phyloP scores from a whole-genome alignment of 2,113 vertebrate species.

The Tragelaphus imberbis region DNA sequence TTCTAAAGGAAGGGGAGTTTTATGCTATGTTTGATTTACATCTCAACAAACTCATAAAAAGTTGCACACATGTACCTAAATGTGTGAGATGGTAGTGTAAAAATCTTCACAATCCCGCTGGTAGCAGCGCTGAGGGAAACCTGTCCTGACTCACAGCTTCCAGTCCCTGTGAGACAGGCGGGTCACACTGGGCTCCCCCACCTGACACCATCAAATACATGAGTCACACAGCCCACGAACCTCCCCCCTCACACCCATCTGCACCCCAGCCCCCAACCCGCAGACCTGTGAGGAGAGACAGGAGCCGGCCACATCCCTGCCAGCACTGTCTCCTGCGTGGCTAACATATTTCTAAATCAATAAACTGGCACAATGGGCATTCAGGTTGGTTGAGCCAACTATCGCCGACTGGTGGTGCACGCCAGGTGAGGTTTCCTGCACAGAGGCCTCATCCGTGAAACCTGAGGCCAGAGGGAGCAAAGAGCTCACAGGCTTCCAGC shows the following conservation, averaged over 20 bases:
- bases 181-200: background rate
- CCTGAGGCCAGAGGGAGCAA: background rate
- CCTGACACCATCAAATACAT: background rate
- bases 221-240: background rate
- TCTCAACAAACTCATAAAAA: background rate
- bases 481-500: background rate
- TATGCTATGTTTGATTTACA: background rate
- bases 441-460: background rate
- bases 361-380: background rate
- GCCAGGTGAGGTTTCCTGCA: background rate
- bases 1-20: background rate
- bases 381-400: background rate
- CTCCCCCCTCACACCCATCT: background rate
- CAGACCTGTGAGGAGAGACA: background rate
- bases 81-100: background rate
- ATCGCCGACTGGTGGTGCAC: accelerated
- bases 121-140: background rate
- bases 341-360: background rate
- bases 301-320: background rate
- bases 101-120: background rate
- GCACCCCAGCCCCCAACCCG: background rate
- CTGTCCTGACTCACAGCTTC: background rate
- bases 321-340: background rate
- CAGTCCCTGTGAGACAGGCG: background rate
- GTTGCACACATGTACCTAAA: background rate